Percentiles rank a stretch among this genome's conserved stretches.
phyloP scores from a whole-genome alignment of 2,797 vertebrate species.

The Zalophus californianus region DNA sequence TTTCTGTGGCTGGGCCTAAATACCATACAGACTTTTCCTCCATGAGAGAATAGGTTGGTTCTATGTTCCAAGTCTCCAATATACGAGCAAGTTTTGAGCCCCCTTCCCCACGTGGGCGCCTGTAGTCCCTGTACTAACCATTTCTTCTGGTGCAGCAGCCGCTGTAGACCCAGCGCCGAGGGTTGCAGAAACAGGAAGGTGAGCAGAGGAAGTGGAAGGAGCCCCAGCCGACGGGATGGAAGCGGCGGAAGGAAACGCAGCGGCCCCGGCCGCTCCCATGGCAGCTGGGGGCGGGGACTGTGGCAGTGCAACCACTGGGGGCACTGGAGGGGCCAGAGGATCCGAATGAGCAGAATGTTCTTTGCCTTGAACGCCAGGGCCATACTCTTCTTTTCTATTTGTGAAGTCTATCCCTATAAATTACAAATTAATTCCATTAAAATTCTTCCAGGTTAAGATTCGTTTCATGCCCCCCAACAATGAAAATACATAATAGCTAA shows the following conservation, averaged over 20 bases:
- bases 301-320: neutral
- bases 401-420: slow-evolving; percentile 76
- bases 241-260: neutral
- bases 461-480: neutral
- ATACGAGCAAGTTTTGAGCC: neutral
- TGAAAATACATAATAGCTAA: neutral
- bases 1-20: slow-evolving; percentile 17
- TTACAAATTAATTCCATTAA: slow-evolving; percentile 35
- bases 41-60: neutral
- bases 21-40: neutral
- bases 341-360: slow-evolving; percentile 88
- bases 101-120: fast-evolving
- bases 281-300: fast-evolving
- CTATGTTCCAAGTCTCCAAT: neutral
- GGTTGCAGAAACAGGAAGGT: neutral
- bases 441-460: neutral
- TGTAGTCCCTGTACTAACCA: slow-evolving; percentile 81
- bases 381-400: slow-evolving; percentile 87
- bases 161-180: neutral
- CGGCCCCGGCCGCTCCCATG: neutral
- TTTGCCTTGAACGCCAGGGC: slow-evolving; percentile 80
- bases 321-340: slow-evolving; percentile 75
- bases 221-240: slow-evolving; percentile 12
- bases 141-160: slow-evolving; percentile 85
- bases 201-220: neutral